Evolutionary conservation across 92 coral and sea anemone genomes (phyloP).

Genomic region (Epizoanthus fatuus): DNA sequence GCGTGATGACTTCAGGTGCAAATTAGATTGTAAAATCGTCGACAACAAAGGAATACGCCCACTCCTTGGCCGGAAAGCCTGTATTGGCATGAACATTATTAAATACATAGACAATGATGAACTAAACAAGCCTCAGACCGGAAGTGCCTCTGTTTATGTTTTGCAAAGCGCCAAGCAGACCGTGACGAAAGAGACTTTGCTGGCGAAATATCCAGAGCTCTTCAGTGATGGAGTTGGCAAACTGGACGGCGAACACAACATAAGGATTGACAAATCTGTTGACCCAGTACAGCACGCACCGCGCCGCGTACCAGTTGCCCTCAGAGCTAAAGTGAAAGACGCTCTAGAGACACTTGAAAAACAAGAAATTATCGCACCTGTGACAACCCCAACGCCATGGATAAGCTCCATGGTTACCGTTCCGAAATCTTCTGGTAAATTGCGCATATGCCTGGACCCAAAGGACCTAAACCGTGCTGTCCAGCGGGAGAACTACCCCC

Average conservation of each 20-base stretch:
- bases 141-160: not conserved
- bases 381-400: conserved; percentile 29
- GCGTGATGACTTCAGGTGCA: not conserved
- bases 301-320: too few relatives aligned
- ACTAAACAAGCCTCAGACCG: not conserved
- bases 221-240: too few relatives aligned
- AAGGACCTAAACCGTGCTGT: not conserved
- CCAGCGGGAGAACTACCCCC: conserved; percentile 24
- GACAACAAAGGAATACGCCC: not conserved
- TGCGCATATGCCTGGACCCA: conserved; percentile 21
- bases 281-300: too few relatives aligned
- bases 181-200: too few relatives aligned
- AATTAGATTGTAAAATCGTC: not conserved
- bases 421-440: not conserved
- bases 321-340: too few relatives aligned
- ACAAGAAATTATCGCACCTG: not conserved
- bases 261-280: too few relatives aligned
- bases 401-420: conserved; percentile 14
- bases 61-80: not conserved
- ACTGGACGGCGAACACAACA: too few relatives aligned
- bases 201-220: too few relatives aligned
- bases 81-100: not conserved
- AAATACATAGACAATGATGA: too few relatives aligned
- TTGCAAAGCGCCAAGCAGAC: too few relatives aligned
- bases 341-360: not conserved